Base-by-base conservation (phyloP, 2,797 vertebrate species). In the Tapera naevia region DNA sequence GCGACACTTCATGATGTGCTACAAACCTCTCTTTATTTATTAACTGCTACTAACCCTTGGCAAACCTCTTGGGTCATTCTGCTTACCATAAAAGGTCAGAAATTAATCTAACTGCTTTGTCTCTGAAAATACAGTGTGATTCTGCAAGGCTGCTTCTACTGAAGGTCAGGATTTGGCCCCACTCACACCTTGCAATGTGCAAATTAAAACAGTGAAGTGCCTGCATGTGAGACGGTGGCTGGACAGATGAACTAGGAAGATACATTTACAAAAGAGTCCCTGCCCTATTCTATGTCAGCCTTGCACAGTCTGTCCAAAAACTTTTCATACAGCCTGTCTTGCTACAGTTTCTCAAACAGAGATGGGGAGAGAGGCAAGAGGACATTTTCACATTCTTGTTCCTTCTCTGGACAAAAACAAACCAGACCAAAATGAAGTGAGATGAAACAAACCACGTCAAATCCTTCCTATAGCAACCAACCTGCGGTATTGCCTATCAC, bases 181-280 rank as follows among this genome's bases (percentile, higher is more conserved):
- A 3, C 35, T 54, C 7, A 7, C 28, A 27, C 11, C 5, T 72
- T 76, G 13, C 22, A 11, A 4, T 10, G 12, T 18, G 28, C n/a
- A 51, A 58, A 83, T 85, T 73, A 19, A 76, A 76, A 41, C 23
- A 33, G 13, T 21, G 17, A 54, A 39, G 19, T 51, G 32, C n/a
- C 27, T 35, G 21, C 46, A 37, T 1, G 1, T 0, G 7, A 32
- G 14, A 27, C 8, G 28, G 28, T 4, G 7, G 4, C 13, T 33
- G 8, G 33, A 70, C 14, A 60, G 25, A 8, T 23, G 23, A 56
- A 22, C 22, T 45, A 39, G 37, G 15, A 30, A 79, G 7, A 1
- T 58, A 46, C 7, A 21, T 89, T 70, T 45, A 53, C 10, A 70
- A 67, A 62, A 23, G 4, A 30, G 8, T 46, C 18, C 7, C 17